Conservation (phyloP, 1,140 invertebrate genomes). For the Trachymyrmex cornetzi region DNA sequence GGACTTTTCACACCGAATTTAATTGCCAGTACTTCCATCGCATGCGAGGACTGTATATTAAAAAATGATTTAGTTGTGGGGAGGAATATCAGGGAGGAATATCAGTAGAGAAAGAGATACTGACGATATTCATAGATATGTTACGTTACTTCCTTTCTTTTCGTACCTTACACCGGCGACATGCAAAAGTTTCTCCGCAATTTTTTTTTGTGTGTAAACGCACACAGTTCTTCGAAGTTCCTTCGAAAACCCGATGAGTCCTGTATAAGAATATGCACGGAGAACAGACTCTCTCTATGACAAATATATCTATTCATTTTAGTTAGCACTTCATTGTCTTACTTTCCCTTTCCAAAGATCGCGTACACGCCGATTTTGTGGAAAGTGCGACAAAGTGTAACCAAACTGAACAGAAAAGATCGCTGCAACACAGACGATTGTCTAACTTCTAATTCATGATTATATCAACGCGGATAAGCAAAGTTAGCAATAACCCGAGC, state of each 20-base stretch:
- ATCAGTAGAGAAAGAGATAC: background rate
- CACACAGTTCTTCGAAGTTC: background rate
- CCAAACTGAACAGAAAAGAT: background rate
- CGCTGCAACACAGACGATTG: background rate
- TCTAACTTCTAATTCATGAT: too few relatives aligned
- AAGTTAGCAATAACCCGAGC: too few relatives aligned
- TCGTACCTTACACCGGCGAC: background rate
- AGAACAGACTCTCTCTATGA: too few relatives aligned
- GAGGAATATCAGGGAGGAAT: slow-evolving; percentile 16
- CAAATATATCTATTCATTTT: background rate
- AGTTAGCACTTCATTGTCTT: background rate
- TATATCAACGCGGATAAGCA: too few relatives aligned
- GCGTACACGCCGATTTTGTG: background rate
- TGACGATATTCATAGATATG: background rate
- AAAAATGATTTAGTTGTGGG: background rate
- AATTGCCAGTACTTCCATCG: background rate
- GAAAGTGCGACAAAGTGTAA: background rate
- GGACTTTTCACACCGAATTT: background rate
- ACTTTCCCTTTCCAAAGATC: background rate
- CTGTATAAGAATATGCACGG: background rate
- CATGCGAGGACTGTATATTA: slow-evolving; percentile 14
- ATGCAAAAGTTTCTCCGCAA: background rate
- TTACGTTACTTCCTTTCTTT: background rate
- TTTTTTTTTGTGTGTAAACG: background rate
- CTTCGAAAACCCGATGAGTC: background rate